These are phyloP conservation scores for Aptenodytes patagonicus DNA, from an alignment of 2,113 vertebrate species.

Conservation along the genomic window DNA sequence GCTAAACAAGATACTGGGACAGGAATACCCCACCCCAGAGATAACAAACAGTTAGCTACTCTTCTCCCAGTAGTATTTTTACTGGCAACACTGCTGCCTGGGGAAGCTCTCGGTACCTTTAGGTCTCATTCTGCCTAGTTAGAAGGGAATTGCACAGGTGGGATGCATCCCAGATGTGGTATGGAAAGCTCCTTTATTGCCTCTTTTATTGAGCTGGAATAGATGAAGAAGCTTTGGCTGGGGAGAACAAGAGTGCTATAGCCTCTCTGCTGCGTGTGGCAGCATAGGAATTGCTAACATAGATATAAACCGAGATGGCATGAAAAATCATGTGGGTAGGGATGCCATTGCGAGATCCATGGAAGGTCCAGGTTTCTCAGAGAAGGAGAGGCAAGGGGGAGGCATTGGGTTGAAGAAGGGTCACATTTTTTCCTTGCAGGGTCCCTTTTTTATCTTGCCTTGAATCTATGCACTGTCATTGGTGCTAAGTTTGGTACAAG, in stretches of 20 bases:
- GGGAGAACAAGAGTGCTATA: not conserved
- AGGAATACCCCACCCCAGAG: slow-evolving; percentile 45
- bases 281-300: not conserved
- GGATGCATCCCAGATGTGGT: not conserved
- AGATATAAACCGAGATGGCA: not conserved
- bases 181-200: not conserved
- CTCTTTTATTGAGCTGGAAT: not conserved
- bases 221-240: not conserved
- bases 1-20: slow-evolving; percentile 58
- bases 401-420: not conserved
- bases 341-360: not conserved
- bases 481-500: not conserved
- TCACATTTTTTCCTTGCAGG: not conserved
- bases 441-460: not conserved
- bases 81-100: not conserved
- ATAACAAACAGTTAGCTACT: slow-evolving; percentile 20
- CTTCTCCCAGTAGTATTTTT: slow-evolving; percentile 24
- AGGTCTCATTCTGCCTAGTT: not conserved
- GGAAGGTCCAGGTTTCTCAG: not conserved
- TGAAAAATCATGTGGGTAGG: not conserved
- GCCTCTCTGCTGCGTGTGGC: not conserved
- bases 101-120: slow-evolving; percentile 10
- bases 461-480: not conserved
- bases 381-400: not conserved
- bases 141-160: not conserved